These are phyloP conservation scores for Caenorhabditis tropicalis DNA, from an alignment of 1,140 invertebrate species.

Conservation along the genomic window DNA sequence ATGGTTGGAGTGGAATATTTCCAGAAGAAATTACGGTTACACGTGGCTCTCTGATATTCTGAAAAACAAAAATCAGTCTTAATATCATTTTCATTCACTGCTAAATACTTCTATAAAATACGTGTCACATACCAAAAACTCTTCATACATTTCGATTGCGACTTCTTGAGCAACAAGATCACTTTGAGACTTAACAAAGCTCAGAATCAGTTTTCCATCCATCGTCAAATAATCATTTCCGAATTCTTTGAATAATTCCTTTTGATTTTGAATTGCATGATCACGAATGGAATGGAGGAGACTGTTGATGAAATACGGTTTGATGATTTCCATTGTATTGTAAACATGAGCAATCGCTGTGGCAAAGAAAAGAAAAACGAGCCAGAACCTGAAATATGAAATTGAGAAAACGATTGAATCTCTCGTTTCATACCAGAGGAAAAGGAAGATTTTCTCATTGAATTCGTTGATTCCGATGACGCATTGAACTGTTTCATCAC, in stretches of 20 bases:
- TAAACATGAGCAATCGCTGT: not conserved
- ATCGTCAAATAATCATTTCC: not conserved
- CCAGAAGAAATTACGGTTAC: not conserved
- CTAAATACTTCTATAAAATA: no score
- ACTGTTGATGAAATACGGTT: conserved; percentile 22
- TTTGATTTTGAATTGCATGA: not conserved
- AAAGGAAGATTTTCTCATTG: conserved; percentile 38
- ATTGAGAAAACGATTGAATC: not conserved
- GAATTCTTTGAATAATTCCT: conserved; percentile 1
- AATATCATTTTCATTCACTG: no score
- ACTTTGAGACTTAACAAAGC: conserved; percentile 29
- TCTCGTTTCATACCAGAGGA: no score
- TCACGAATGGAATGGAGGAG: not conserved
- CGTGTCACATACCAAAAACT: not conserved
- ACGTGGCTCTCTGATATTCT: not conserved
- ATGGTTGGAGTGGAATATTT: not conserved
- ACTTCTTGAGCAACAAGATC: not conserved
- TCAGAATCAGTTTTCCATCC: conserved; percentile 20
- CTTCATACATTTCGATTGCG: not conserved
- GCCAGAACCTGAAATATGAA: conserved; percentile 15
- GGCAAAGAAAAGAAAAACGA: conserved; percentile 1
- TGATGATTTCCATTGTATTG: not conserved
- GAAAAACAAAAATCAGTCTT: not conserved
- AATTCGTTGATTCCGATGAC: conserved; percentile 24
- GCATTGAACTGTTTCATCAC: conserved; percentile 9